Evolutionary conservation across 1,140 invertebrate species (phyloP).

Genomic region (Idris sp.): DNA sequence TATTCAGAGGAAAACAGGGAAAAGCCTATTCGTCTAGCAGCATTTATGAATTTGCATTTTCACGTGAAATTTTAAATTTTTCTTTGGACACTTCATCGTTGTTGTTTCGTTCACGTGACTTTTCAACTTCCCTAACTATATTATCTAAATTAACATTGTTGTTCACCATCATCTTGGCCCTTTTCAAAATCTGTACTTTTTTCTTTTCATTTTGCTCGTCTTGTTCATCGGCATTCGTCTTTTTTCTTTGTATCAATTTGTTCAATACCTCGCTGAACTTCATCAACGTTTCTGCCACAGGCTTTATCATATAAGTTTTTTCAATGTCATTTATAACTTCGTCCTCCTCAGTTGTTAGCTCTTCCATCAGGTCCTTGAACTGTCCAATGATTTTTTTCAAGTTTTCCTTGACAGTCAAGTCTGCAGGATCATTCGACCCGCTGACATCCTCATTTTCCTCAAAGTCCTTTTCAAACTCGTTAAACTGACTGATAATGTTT

Average conservation of each 20-base stretch:
- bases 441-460: constrained; percentile 24
- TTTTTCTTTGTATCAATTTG: constrained; percentile 68
- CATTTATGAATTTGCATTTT: constrained; percentile 42
- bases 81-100: constrained; percentile 30
- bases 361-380: constrained; percentile 71
- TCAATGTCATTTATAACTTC: constrained; percentile 71
- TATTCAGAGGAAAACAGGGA: constrained; percentile 45
- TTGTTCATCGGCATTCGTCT: constrained; percentile 39
- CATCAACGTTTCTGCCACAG: constrained; percentile 72
- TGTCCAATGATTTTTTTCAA: constrained; percentile 74
- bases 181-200: constrained; percentile 46
- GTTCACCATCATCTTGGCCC: constrained; percentile 40
- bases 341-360: constrained; percentile 72
- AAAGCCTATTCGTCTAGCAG: constrained; percentile 41
- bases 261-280: constrained; percentile 73
- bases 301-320: constrained; percentile 67
- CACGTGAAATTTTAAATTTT: constrained; percentile 11
- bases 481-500: constrained; percentile 76
- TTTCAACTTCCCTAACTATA: constrained; percentile 21
- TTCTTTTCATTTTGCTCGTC: constrained; percentile 19
- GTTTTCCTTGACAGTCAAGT: constrained; percentile 68
- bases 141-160: constrained; percentile 47
- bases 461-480: constrained; percentile 74
- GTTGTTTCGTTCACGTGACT: constrained; percentile 28
- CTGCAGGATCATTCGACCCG: constrained; percentile 1